phyloP scores from a whole-genome alignment of 1,140 invertebrate genomes.

The Hylyphantes graminicola region DNA sequence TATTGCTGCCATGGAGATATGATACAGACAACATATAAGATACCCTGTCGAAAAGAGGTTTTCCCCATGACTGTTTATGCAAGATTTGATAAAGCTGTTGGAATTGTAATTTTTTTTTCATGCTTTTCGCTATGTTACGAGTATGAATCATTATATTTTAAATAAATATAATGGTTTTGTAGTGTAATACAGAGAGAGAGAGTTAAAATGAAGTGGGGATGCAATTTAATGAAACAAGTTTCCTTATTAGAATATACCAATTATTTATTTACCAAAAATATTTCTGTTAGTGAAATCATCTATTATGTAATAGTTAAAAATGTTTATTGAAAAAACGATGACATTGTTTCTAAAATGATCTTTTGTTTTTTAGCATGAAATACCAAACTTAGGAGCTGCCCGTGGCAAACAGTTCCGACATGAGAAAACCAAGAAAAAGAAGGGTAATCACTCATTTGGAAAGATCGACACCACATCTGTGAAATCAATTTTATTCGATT shows the following conservation, averaged over 20 bases:
- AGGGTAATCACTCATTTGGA: slow-evolving; percentile 23
- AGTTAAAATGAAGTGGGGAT: background rate
- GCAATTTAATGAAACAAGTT: background rate
- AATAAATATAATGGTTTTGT: too few species aligned
- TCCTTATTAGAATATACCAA: background rate
- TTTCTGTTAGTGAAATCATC: background rate
- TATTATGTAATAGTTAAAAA: background rate
- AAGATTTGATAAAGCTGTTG: too few species aligned
- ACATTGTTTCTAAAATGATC: background rate
- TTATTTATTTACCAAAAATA: background rate
- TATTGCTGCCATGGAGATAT: too few species aligned
- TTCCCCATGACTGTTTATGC: too few species aligned
- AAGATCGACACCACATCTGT: slow-evolving; percentile 45
- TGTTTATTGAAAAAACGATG: background rate
- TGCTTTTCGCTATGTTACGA: too few species aligned
- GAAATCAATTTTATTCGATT: slow-evolving; percentile 42
- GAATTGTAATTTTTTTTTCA: too few species aligned
- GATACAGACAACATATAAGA: too few species aligned
- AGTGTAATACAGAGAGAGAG: too few species aligned
- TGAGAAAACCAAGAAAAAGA: slow-evolving; percentile 51
- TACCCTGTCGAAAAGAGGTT: too few species aligned
- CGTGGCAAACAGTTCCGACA: slow-evolving; percentile 40
- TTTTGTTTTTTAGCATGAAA: slow-evolving; percentile 8
- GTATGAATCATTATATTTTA: too few species aligned
- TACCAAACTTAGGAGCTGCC: slow-evolving; percentile 7